These are phyloP conservation scores for Pristionchus mayeri DNA, from an alignment of 2,888 invertebrate species.

Conservation along the genomic window DNA sequence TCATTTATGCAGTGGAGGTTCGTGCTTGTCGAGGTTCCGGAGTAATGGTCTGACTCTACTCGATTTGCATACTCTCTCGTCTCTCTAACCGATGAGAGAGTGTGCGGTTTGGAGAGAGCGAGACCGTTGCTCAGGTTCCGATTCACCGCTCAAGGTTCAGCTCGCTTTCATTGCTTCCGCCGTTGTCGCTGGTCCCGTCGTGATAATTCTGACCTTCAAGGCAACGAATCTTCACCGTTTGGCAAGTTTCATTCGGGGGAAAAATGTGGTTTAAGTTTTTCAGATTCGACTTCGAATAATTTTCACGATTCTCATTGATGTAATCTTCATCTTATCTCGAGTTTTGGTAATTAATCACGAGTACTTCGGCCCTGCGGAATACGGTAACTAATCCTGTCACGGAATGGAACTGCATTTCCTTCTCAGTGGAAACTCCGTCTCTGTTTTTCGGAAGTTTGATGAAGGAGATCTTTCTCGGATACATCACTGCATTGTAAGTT, in stretches of 20 bases:
- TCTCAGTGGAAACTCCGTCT: background rate
- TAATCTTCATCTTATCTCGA: background rate
- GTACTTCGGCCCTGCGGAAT: background rate
- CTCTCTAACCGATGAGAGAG: too few species aligned
- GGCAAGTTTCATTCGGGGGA: background rate
- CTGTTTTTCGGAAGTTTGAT: background rate
- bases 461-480: constrained; percentile 18
- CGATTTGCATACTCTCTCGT: too few species aligned
- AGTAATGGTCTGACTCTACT: too few species aligned
- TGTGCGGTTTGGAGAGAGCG: too few species aligned
- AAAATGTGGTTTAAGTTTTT: background rate
- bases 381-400: background rate
- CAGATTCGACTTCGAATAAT: background rate
- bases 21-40: too few species aligned
- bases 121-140: background rate
- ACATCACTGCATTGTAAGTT: background rate
- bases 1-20: constrained; percentile 2
- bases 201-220: background rate
- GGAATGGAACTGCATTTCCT: too few species aligned
- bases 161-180: background rate
- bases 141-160: background rate
- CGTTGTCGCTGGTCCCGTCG: background rate
- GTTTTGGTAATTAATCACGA: background rate
- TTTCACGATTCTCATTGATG: background rate
- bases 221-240: background rate